Conservation (phyloP, 1,140 invertebrate species). For the Neomicropteryx cornuta region DNA sequence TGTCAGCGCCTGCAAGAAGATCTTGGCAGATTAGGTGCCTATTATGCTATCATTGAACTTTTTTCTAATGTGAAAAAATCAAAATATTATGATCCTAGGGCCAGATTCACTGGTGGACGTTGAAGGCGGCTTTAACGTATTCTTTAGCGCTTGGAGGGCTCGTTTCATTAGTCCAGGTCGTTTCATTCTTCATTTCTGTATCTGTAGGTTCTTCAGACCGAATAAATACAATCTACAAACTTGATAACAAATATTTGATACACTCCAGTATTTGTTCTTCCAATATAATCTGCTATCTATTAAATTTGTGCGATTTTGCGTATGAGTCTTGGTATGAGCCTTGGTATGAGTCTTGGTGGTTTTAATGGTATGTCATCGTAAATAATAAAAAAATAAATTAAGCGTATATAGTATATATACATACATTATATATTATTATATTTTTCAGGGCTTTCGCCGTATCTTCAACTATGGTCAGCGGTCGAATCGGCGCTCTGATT, state of each 20-base stretch:
- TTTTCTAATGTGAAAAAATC: no score
- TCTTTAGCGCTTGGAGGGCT: no score
- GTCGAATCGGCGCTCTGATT: conserved; percentile 34
- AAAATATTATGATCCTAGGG: no score
- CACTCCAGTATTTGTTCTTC: background rate
- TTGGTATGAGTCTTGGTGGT: no score
- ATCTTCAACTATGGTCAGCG: conserved; percentile 34
- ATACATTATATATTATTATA: conserved; percentile 9
- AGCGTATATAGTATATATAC: conserved; percentile 18
- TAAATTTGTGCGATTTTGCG: conserved; percentile 17
- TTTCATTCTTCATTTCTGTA: no score
- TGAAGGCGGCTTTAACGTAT: no score
- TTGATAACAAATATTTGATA: background rate
- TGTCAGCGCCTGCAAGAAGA: background rate
- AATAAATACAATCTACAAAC: no score
- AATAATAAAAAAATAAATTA: conserved; percentile 16
- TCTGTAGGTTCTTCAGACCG: no score
- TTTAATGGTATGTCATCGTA: conserved; percentile 21
- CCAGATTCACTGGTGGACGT: no score
- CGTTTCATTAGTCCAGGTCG: no score
- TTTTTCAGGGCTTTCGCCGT: conserved; percentile 37
- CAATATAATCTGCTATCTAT: background rate
- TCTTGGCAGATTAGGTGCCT: no score
- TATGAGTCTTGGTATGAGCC: conserved; percentile 19
- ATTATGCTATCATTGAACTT: no score